phyloP scores from a whole-genome alignment of 2,113 vertebrate genomes.

The Syrrhaptes paradoxus region DNA sequence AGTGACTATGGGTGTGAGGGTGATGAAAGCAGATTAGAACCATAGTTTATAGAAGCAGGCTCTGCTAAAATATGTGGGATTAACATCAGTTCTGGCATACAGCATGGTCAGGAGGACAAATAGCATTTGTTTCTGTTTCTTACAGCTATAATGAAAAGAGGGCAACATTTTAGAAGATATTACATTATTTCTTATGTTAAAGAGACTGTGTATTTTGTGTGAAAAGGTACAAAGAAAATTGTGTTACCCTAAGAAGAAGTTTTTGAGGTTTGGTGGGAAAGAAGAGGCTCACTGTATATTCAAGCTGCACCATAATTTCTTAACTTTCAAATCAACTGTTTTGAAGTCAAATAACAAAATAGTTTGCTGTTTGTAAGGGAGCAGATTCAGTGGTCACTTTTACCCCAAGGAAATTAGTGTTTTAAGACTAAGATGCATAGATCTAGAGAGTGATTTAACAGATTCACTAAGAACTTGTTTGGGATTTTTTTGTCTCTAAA shows the following conservation, averaged over 20 bases:
- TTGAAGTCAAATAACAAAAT: not conserved
- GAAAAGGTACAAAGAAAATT: not conserved
- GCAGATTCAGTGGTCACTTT: not conserved
- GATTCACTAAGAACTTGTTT: not conserved
- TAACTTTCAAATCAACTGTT: not conserved
- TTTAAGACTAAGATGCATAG: not conserved
- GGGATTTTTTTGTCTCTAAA: not conserved
- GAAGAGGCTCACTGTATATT: not conserved
- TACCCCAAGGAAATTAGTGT: not conserved
- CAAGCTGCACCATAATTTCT: not conserved
- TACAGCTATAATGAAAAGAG: not conserved
- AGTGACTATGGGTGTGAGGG: not conserved
- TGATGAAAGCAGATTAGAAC: not conserved
- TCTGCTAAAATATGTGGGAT: not conserved
- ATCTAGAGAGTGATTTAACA: not conserved
- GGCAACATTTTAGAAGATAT: not conserved
- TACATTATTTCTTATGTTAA: not conserved
- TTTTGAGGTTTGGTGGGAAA: not conserved
- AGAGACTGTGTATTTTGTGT: not conserved
- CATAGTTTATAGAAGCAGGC: too few species aligned
- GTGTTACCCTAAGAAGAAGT: not conserved
- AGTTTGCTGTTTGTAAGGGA: not conserved
- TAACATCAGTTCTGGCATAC: not conserved
- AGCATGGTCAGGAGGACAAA: not conserved
- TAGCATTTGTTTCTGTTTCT: not conserved